These are phyloP conservation scores for Sceloporus tristichus DNA, from an alignment of 2,113 vertebrate genomes.

Conservation along the genomic window DNA sequence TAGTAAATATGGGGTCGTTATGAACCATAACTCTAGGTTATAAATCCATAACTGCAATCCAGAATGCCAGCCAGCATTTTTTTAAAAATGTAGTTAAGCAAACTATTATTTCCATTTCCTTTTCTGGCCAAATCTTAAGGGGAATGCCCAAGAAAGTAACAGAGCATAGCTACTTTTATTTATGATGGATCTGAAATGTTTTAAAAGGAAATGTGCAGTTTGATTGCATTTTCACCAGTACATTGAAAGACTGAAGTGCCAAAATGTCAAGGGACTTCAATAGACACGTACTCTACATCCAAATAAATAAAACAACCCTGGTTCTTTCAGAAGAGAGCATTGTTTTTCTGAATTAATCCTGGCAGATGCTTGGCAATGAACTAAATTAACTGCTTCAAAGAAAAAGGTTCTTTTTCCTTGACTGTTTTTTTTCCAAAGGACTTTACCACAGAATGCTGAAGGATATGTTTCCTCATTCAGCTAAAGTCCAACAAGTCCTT, in stretches of 20 bases:
- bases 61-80: no score
- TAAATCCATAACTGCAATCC: no score
- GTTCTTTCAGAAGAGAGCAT: neutral
- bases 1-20: no score
- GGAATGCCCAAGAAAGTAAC: neutral
- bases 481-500: conserved; percentile 37
- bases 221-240: neutral
- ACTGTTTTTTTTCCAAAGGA: neutral
- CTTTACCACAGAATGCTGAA: conserved; percentile 31
- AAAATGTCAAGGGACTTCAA: neutral
- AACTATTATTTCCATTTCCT: neutral
- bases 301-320: conserved; percentile 16
- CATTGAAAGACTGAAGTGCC: neutral
- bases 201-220: conserved; percentile 20
- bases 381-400: conserved; percentile 15
- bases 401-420: neutral
- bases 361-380: neutral
- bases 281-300: conserved; percentile 14
- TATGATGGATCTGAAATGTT: neutral
- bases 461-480: conserved; percentile 33
- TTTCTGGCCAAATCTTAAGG: neutral
- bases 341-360: conserved; percentile 29
- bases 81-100: neutral
- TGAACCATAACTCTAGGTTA: no score
- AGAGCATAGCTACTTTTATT: neutral